Conservation (phyloP, 2,888 invertebrate species). For the Scrobipalpa costella region DNA sequence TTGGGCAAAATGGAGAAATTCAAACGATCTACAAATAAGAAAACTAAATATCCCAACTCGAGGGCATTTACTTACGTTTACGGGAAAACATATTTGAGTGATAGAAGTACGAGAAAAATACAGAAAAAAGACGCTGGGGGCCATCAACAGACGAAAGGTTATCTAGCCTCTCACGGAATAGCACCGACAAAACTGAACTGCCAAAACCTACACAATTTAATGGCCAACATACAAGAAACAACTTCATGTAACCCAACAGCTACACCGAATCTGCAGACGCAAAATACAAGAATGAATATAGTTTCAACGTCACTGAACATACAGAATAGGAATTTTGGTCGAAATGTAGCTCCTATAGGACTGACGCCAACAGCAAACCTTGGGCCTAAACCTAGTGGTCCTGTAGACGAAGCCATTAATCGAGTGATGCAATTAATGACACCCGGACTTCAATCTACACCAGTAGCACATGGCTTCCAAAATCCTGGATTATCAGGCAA, state of each 20-base stretch:
- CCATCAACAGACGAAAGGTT: not conserved
- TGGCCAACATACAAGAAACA: not conserved
- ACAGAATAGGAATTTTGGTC: too few relatives aligned
- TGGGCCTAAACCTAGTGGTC: not conserved
- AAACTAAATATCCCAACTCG: too few relatives aligned
- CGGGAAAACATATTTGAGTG: too few relatives aligned
- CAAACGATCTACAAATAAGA: too few relatives aligned
- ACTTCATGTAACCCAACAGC: not conserved
- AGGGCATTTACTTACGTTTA: too few relatives aligned
- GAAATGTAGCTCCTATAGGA: not conserved
- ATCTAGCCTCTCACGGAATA: not conserved
- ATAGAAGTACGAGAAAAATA: too few relatives aligned
- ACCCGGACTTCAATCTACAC: not conserved
- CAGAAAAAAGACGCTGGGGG: not conserved
- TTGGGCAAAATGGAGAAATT: not conserved
- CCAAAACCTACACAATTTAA: not conserved
- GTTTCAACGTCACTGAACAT: not conserved
- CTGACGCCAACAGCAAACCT: not conserved
- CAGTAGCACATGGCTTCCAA: not conserved
- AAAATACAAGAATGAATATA: not conserved
- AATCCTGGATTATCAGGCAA: too few relatives aligned
- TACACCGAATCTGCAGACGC: not conserved
- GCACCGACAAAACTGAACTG: not conserved
- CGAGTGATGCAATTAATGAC: constrained; percentile 1
- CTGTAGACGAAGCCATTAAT: constrained; percentile 2